phyloP scores from a whole-genome alignment of 1,140 invertebrate genomes.

The Drosophila punjabiensis region DNA sequence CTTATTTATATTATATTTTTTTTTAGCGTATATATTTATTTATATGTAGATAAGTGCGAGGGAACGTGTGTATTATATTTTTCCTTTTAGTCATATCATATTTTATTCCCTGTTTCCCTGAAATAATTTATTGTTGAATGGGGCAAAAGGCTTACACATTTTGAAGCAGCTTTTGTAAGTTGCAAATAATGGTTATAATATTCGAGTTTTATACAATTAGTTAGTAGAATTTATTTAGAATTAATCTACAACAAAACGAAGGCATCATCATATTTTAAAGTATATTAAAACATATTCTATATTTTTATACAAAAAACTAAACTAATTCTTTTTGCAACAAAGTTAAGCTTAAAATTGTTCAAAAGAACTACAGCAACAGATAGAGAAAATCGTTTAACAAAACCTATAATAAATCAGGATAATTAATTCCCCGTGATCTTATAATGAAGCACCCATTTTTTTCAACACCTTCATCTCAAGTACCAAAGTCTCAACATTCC shows the following conservation, averaged over 20 bases:
- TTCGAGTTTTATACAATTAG: background rate
- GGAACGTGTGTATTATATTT: slow-evolving; percentile 13
- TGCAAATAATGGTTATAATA: background rate
- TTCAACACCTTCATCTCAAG: background rate
- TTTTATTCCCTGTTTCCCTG: slow-evolving; percentile 52
- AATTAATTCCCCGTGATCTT: too few relatives aligned
- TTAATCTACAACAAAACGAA: background rate
- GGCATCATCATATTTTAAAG: too few relatives aligned
- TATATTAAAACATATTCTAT: too few relatives aligned
- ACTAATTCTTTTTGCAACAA: too few relatives aligned
- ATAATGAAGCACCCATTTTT: background rate
- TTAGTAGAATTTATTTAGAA: too few relatives aligned
- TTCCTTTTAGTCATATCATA: slow-evolving; percentile 26
- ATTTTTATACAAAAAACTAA: too few relatives aligned
- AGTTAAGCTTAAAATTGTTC: too few relatives aligned
- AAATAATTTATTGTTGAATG: slow-evolving; percentile 18
- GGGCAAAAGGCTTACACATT: background rate
- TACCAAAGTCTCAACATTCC: background rate
- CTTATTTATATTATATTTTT: slow-evolving; percentile 41
- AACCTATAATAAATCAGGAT: too few relatives aligned
- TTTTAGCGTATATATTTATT: slow-evolving; percentile 15
- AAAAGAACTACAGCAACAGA: too few relatives aligned
- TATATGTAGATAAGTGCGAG: slow-evolving; percentile 22
- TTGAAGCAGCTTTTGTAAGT: background rate
- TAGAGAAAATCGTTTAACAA: too few relatives aligned